Conservation (phyloP, 2,888 invertebrate genomes). For the Formica aserva region DNA sequence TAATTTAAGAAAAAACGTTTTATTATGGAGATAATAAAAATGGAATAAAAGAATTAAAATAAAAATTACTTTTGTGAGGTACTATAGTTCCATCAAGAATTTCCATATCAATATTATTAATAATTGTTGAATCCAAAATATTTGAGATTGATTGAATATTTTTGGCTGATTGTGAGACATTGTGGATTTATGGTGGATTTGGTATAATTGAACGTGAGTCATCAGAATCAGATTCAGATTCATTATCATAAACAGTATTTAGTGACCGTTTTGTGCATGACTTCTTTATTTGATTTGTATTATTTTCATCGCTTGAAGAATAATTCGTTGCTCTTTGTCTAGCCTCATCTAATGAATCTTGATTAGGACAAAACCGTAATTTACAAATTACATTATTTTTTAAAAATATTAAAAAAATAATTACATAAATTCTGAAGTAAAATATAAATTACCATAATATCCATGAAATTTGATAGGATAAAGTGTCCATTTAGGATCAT, state of each 20-base stretch:
- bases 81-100: neutral
- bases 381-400: conserved; percentile 2
- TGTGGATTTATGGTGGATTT: neutral
- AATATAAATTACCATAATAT: conserved; percentile 22
- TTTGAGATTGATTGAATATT: neutral
- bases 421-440: neutral
- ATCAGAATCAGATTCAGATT: conserved; percentile 11
- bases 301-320: neutral
- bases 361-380: neutral
- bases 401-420: neutral
- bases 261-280: neutral
- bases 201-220: neutral
- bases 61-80: conserved; percentile 12
- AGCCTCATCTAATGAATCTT: conserved; percentile 23
- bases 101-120: neutral
- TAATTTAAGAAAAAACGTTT: neutral
- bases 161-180: neutral
- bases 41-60: neutral
- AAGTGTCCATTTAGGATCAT: neutral
- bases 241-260: neutral
- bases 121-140: neutral
- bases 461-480: conserved; percentile 20
- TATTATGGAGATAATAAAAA: neutral
- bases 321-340: conserved; percentile 1
- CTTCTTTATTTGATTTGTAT: neutral